A percentile compares a stretch with the other conserved stretches of the same genome.
phyloP scores from a whole-genome alignment of 2,888 invertebrate species.

The Octodonta nipae region DNA sequence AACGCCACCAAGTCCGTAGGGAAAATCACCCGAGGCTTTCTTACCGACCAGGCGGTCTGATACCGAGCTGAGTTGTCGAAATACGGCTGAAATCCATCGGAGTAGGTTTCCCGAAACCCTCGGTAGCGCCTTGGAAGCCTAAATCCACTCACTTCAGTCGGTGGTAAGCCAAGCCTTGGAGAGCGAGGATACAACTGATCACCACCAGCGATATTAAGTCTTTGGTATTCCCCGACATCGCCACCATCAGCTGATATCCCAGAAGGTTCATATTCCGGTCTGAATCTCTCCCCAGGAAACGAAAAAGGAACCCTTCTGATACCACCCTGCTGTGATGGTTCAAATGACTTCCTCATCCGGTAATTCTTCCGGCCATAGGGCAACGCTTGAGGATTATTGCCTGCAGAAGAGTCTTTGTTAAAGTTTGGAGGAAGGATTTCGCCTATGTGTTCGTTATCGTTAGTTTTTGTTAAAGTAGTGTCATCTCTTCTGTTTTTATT shows the following conservation, averaged over 20 bases:
- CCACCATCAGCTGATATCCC: constrained; percentile 3
- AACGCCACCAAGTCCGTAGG: constrained; percentile 35
- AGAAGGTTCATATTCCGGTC: too few species aligned
- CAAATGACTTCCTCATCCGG: constrained; percentile 18
- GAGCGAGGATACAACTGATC: constrained; percentile 10
- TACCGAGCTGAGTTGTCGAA: constrained; percentile 24
- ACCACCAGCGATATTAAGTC: constrained; percentile 3
- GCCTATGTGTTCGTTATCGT: constrained; percentile 32
- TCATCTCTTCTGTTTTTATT: too few species aligned
- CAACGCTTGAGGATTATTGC: constrained; percentile 3
- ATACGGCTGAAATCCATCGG: constrained; percentile 20
- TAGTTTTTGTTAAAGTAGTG: constrained; percentile 16
- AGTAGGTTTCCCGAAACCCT: constrained; percentile 13
- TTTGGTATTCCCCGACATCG: constrained; percentile 5
- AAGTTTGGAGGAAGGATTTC: constrained; percentile 31
- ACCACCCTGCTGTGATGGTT: constrained; percentile 12
- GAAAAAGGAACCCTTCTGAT: constrained; percentile 11
- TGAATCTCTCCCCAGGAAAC: constrained; percentile 8
- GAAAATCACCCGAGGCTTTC: constrained; percentile 35
- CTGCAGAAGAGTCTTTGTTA: constrained; percentile 9
- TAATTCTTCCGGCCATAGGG: constrained; percentile 7
- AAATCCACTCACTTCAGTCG: constrained; percentile 17
- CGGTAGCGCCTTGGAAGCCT: constrained; percentile 19
- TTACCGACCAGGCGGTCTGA: constrained; percentile 27
- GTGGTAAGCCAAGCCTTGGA: constrained; percentile 14